phyloP scores from a whole-genome alignment of 2,113 vertebrate species.

The Sinosuthora webbiana region DNA sequence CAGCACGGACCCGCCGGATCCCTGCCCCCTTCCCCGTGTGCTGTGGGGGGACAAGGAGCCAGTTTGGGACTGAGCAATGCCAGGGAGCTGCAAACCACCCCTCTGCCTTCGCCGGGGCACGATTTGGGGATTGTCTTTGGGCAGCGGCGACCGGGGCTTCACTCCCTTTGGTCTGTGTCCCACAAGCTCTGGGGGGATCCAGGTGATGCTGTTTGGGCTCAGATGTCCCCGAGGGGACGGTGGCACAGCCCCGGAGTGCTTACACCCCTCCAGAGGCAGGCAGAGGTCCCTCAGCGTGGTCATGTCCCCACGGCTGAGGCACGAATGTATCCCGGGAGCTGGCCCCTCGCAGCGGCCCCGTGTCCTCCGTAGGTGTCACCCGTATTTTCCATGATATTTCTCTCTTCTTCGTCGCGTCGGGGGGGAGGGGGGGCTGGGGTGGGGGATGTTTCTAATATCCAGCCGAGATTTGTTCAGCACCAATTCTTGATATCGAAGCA shows the following conservation, averaged over 20 bases:
- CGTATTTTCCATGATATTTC: constrained; percentile 37
- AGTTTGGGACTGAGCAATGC: not conserved
- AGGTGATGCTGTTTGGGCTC: not conserved
- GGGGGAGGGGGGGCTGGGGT: not conserved
- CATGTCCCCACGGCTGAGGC: not conserved
- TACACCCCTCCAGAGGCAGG: not conserved
- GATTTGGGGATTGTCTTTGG: not conserved
- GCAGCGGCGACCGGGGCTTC: accelerated
- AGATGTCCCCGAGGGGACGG: not conserved
- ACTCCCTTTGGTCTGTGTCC: not conserved
- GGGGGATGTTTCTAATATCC: constrained; percentile 11
- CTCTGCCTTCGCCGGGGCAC: not conserved
- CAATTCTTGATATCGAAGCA: constrained; percentile 23
- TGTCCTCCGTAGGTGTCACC: not conserved
- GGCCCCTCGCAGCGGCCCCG: not conserved
- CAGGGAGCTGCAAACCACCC: not conserved
- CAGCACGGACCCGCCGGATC: not conserved
- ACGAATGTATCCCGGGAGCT: not conserved
- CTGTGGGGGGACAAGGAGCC: not conserved
- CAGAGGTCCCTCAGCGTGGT: not conserved
- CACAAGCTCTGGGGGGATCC: accelerated
- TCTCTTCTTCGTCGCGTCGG: not conserved
- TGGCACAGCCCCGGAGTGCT: not conserved
- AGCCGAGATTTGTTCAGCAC: constrained; percentile 35
- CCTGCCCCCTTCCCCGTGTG: not conserved